Evolutionary conservation across 2,113 vertebrate species (phyloP).

Genomic region (Orthonyx spaldingii): DNA sequence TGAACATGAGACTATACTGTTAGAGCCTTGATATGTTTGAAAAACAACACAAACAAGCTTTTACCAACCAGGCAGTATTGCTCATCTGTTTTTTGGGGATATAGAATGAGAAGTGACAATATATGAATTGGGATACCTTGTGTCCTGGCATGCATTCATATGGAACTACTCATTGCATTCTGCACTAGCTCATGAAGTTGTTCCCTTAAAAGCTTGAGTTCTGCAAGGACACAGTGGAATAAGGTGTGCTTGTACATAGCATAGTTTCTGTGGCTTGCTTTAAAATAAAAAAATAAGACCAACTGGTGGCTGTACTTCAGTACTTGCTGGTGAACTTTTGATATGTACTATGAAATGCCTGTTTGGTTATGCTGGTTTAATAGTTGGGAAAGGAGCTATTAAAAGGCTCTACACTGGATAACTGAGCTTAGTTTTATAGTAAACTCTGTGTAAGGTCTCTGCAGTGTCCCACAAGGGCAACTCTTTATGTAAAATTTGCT

Average conservation of each 20-base stretch:
- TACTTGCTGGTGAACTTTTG: not conserved
- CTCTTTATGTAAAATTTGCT: not conserved
- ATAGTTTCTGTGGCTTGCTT: not conserved
- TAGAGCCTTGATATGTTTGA: not conserved
- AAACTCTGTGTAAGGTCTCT: not conserved
- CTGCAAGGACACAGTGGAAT: not conserved
- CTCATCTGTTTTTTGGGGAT: not conserved
- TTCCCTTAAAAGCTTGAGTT: not conserved
- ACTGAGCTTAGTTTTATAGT: not conserved
- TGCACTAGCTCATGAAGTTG: not conserved
- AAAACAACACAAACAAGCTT: not conserved
- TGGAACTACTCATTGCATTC: not conserved
- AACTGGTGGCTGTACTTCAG: not conserved
- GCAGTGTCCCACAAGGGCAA: not conserved
- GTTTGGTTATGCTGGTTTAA: not conserved
- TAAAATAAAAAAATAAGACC: not conserved
- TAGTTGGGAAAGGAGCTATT: not conserved
- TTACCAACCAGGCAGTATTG: not conserved
- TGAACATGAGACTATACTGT: not conserved
- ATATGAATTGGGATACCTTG: not conserved
- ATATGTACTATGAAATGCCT: not conserved
- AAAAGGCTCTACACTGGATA: not conserved
- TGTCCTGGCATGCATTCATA: not conserved
- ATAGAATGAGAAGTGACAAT: not conserved
- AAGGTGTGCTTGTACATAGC: not conserved